A percentile compares a stretch with the other conserved stretches of the same genome.
Conservation (phyloP, 2,113 vertebrate species). For the Pelecanus crispus region DNA sequence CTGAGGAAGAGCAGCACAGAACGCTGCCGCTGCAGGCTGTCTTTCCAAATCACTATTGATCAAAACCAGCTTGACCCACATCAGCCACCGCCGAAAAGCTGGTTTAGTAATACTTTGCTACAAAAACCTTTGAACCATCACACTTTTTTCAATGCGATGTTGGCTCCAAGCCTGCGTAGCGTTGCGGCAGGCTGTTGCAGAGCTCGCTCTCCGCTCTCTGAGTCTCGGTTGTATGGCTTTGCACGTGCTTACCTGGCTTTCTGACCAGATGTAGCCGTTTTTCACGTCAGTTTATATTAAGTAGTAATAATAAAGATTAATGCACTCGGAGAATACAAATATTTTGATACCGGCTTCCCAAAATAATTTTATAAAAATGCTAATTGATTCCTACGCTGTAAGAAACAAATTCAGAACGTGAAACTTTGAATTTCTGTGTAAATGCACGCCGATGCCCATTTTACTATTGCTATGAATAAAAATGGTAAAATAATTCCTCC, state of each 20-base stretch:
- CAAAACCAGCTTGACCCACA: neutral
- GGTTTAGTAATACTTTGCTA: neutral
- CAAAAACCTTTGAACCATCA: neutral
- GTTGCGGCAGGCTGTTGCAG: neutral
- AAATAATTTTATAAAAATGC: neutral
- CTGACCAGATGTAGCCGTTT: neutral
- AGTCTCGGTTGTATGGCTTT: neutral
- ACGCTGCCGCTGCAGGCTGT: neutral
- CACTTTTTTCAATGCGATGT: rapidly evolving
- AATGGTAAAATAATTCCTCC: neutral
- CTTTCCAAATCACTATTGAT: neutral
- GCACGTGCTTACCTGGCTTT: neutral
- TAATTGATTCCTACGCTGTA: neutral
- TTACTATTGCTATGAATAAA: neutral
- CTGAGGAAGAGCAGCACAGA: neutral
- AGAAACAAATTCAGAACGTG: neutral
- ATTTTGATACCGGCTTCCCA: neutral
- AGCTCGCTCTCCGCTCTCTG: rapidly evolving
- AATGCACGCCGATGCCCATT: neutral
- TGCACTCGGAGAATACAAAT: neutral
- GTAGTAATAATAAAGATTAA: neutral
- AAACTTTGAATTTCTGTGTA: neutral
- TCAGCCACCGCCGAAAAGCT: neutral
- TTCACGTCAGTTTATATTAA: neutral
- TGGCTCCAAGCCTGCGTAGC: neutral